Conservation (phyloP, 2,888 invertebrate genomes). For the Ernsta delagoae region DNA sequence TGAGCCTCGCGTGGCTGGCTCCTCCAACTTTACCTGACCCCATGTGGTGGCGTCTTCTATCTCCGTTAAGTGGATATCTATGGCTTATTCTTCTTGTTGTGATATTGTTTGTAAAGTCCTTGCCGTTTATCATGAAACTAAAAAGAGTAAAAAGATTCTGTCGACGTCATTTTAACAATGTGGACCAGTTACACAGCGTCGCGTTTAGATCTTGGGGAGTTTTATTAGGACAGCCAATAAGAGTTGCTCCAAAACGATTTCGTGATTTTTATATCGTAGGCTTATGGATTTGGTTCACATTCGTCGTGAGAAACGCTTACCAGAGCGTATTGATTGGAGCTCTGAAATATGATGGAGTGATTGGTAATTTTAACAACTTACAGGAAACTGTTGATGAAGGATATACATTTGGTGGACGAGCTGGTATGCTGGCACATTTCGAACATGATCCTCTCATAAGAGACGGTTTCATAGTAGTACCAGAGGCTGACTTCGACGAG, state of each 20-base stretch:
- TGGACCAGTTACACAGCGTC: slow-evolving; percentile 55
- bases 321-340: slow-evolving; percentile 71
- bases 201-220: slow-evolving; percentile 66
- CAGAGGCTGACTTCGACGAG: slow-evolving; percentile 60
- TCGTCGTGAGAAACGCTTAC: slow-evolving; percentile 67
- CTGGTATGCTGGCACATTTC: slow-evolving; percentile 61
- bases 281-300: slow-evolving; percentile 72
- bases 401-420: slow-evolving; percentile 62
- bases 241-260: slow-evolving; percentile 60
- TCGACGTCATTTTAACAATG: slow-evolving; percentile 55
- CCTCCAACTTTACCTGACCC: slow-evolving; percentile 61
- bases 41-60: slow-evolving; percentile 63
- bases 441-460: slow-evolving; percentile 63
- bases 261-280: slow-evolving; percentile 67
- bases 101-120: slow-evolving; percentile 55
- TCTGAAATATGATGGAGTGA: slow-evolving; percentile 60
- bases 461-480: slow-evolving; percentile 57
- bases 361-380: slow-evolving; percentile 60
- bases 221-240: slow-evolving; percentile 65
- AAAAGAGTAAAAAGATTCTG: slow-evolving; percentile 55
- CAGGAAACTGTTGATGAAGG: slow-evolving; percentile 60
- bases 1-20: slow-evolving; percentile 65
- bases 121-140: slow-evolving; percentile 59
- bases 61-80: slow-evolving; percentile 66
- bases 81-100: slow-evolving; percentile 63